Base-by-base conservation (phyloP, 2,888 invertebrate genomes). In the Phania funesta region DNA sequence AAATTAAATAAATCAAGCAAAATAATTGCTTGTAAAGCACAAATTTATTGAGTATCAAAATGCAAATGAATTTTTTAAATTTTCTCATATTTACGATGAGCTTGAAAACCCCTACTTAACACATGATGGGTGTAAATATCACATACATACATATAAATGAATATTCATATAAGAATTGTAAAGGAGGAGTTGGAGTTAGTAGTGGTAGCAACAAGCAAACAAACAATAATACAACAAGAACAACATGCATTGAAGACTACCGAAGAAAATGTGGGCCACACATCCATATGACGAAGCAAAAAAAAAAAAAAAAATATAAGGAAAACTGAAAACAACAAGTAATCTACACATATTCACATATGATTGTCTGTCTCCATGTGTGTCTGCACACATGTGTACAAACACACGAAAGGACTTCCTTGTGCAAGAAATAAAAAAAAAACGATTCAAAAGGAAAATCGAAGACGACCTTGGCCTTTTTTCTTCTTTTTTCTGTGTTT, bases 381-480 rank as follows among this genome's bases (percentile, higher is more conserved):
- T 80, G 81, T 80, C 67, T 81, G 41, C 18, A 67, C 68, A 62
- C 74, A 64, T 77, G 26, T 52, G 1, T 52, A 18, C 20, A 65
- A 38, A 62, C 67, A 71, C 62, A 67, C 81, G 50, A 76, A 62
- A 84, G 83, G 80, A 68, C 83, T 80, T 84, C 78, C 78, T 73
- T 83, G 71, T 75, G 80, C 71, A 73, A 64, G 56, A 70, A 60
- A 65, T 29, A 35, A n/a, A 54, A 54, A 68, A 64, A 67, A 75
- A 71, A 65, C 48, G 44, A 68, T 35, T 38, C 44, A 62, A 76
- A 80, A 77, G 80, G 76, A 84, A 85, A 84, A 80, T 84, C 83
- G 78, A 83, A 85, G 84, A 83, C 84, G 85, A 85, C 85, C 85
- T 85, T 85, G 85, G 84, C 85, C 85, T 85, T 84, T 78, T 84